Evolutionary conservation across 2,888 invertebrate species (phyloP).

Genomic region (Xanthia togata): DNA sequence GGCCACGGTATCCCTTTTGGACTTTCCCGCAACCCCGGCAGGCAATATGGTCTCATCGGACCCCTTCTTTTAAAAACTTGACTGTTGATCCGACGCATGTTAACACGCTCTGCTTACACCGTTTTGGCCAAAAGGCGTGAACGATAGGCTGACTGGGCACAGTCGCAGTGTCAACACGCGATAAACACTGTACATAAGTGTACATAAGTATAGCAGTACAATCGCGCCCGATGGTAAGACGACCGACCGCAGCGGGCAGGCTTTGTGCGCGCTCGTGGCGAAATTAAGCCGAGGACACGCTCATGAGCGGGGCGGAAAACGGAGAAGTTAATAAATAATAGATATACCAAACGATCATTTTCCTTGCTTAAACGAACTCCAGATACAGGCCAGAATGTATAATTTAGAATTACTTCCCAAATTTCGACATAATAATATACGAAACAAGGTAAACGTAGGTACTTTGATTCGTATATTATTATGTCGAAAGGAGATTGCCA

Average conservation of each 20-base stretch:
- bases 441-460: too few species aligned
- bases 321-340: background rate
- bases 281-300: conserved; percentile 68
- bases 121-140: conserved; percentile 39
- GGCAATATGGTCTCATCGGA: too few species aligned
- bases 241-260: conserved; percentile 88
- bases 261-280: conserved; percentile 87
- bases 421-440: too few species aligned
- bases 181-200: conserved; percentile 70
- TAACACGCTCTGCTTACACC: background rate
- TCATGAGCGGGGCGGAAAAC: conserved; percentile 68
- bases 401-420: background rate
- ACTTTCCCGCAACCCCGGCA: too few species aligned
- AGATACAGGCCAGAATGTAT: background rate
- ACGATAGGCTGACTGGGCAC: conserved; percentile 41
- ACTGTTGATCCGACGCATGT: background rate
- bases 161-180: conserved; percentile 64
- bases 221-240: conserved; percentile 86
- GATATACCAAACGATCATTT: background rate
- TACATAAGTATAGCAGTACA: conserved; percentile 73
- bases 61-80: background rate
- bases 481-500: too few species aligned
- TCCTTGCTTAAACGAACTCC: background rate
- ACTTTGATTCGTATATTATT: background rate
- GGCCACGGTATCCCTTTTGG: too few species aligned